Evolutionary conservation across 2,797 vertebrate species (phyloP), one percentile per base, ranked within the genome.

Genomic region (Hoplostethus mediterraneus): DNA sequence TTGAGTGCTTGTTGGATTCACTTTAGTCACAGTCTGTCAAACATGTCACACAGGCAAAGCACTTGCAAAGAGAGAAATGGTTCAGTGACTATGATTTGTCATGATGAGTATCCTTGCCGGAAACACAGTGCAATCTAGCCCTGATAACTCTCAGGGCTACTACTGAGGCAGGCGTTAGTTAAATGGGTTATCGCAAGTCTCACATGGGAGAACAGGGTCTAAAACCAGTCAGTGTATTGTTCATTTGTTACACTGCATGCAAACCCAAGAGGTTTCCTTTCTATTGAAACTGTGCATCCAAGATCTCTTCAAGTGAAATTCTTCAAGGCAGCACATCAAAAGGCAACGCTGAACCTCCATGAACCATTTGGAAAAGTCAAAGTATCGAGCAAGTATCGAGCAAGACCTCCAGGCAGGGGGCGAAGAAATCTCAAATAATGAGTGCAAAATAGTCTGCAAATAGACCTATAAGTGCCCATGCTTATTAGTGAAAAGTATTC

Each of bases 1-100:
- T 79, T 79, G 65, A 82, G 70, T 65, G 64, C 70, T 61, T 69
- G 67, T 71, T 68, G 60, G 36, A 51, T 83, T 80, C 65, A 72
- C 75, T 58, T 72, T 38, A 53, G 63, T 75, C 70, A 71, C 63
- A 53, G 55, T 75, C 64, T 21, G 30, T 1, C 13, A 60, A 51
- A 76, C 67, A 62, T 16, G 65, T 54, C 17, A 28, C 58, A 28
- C 45, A 21, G 14, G 47, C 63, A 21, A 33, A 7, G 7, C 21
- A 31, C 10, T 36, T 36, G 31, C 47, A 5, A 5, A 52, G 2
- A 25, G 33, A 40, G 47, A 57, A 36, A 45, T 0, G 0, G 25
- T 51, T 64, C 36, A 7, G 44, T 38, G 56, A 17, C 51, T 25
- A 9, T 11, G 51, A 21, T 45, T 33, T 48, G 36, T 58, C 40